These are phyloP conservation scores for Baryphthengus martii DNA, from an alignment of 2,113 vertebrate species.

Conservation along the genomic window DNA sequence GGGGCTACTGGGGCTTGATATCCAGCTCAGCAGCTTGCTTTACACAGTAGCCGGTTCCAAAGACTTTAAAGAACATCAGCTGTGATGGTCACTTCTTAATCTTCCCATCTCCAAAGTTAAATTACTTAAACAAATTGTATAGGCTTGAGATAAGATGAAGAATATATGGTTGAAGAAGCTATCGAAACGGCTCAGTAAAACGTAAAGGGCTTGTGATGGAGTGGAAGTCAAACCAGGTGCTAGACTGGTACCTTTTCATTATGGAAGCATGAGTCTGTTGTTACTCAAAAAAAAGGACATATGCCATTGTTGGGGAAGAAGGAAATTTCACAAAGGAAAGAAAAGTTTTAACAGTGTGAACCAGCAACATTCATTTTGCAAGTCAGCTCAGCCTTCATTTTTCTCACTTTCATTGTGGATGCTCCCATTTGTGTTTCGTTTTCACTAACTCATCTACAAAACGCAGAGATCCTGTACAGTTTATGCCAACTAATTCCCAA, in stretches of 20 bases:
- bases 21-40: not conserved
- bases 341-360: not conserved
- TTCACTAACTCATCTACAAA: not conserved
- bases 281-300: not conserved
- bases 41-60: not conserved
- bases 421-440: not conserved
- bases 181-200: not conserved
- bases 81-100: not conserved
- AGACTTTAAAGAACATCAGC: not conserved
- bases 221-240: not conserved
- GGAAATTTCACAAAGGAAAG: not conserved
- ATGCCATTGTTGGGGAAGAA: not conserved
- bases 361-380: not conserved
- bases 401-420: not conserved
- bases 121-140: not conserved
- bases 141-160: not conserved
- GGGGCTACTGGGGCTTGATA: not conserved
- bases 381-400: not conserved
- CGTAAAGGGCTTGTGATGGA: not conserved
- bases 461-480: not conserved
- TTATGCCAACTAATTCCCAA: not conserved
- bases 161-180: not conserved
- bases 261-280: not conserved
- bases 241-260: not conserved
- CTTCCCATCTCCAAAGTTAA: not conserved